Base-by-base conservation (phyloP, 23 tunicate species). In the Styela clava region DNA sequence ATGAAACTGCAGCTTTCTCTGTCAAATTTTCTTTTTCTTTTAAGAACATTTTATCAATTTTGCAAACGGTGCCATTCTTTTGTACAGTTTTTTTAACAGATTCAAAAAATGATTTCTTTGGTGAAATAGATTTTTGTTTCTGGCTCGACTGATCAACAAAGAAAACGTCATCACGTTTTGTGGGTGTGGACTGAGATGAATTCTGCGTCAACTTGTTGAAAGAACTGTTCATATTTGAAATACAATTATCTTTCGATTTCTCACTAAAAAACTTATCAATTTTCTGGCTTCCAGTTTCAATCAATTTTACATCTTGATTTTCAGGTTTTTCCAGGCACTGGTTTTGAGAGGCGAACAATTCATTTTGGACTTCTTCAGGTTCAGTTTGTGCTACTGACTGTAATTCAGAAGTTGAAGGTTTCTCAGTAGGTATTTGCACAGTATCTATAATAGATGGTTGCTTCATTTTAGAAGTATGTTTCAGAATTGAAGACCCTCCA, bases 11-110 rank as follows among this genome's bases (percentile, higher is more conserved):
- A 24, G 31, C 34, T 24, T 67, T 9, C 37, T 26, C 28, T 2
- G 64, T 12, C 3, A 2, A 20, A 20, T 24, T 35, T 24, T 34
- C n/a, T 3, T 27, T 34, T 34, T 36, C 64, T 44, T 76, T 76
- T 36, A 19, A 12, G 74, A 83, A 83, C 32, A 78, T 79, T 18
- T 24, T 26, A 61, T 85, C 88, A 24, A 85, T 85, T 68, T 85
- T 85, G 44, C 88, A 85, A 30, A 64, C 34, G 2, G 84, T 16
- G 34, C 24, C 25, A 7, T 70, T 27, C 3, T 80, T 34, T 2
- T 29, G 24, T 33, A 3, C n/a, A 28, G 24, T 69, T 51, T 26
- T 65, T 51, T 82, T 82, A 69, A 82, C 69, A 3, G 27, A 24
- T 22, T 25, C 81, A 22, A 76, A 72, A 72, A 31, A 32, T 26